Evolutionary conservation across 1,140 invertebrate genomes (phyloP).

Genomic region (Adelges cooleyi): DNA sequence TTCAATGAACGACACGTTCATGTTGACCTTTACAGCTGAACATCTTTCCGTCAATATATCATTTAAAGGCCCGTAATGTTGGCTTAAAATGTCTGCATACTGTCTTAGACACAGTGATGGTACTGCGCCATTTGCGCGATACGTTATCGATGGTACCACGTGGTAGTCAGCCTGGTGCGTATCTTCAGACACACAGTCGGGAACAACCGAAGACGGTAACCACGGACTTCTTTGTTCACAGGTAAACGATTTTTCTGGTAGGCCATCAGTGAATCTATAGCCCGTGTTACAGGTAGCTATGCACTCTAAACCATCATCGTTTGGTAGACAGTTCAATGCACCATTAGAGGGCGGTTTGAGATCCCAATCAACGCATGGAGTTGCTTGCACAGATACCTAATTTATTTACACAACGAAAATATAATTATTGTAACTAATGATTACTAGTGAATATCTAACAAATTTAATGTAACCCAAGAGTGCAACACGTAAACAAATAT

Average conservation of each 20-base stretch:
- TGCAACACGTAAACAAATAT: not conserved
- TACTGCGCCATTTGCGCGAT: conserved; percentile 79
- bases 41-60: conserved; percentile 75
- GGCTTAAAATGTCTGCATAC: conserved; percentile 70
- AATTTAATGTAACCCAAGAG: not conserved
- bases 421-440: too few species aligned
- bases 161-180: conserved; percentile 89
- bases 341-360: conserved; percentile 76
- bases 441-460: not conserved
- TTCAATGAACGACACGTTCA: conserved; percentile 82
- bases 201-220: conserved; percentile 73
- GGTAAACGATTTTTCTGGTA: conserved; percentile 70
- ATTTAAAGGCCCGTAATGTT: conserved; percentile 70
- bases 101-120: conserved; percentile 68
- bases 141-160: conserved; percentile 74
- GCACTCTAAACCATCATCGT: conserved; percentile 71
- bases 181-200: conserved; percentile 87
- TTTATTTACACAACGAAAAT: conserved; percentile 28
- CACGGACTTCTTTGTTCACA: conserved; percentile 68
- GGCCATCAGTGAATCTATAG: conserved; percentile 75
- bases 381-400: conserved; percentile 74
- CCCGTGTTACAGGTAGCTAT: conserved; percentile 84
- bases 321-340: conserved; percentile 70
- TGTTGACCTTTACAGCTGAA: conserved; percentile 86
- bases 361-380: conserved; percentile 89